Evolutionary conservation across 2,113 vertebrate species (phyloP).

Genomic region (Myrmecobius fasciatus): DNA sequence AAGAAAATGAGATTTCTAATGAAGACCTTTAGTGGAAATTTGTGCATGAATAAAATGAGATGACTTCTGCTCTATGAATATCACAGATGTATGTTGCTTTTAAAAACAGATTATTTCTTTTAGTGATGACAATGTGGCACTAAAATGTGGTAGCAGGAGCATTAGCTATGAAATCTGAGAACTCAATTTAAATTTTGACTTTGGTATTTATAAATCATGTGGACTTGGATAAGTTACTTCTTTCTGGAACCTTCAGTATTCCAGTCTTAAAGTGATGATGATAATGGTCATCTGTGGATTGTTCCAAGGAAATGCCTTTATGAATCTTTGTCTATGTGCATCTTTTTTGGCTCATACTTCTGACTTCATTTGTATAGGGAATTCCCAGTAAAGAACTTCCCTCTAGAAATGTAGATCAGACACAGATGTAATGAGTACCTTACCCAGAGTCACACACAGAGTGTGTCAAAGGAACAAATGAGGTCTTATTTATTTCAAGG

Average conservation of each 20-base stretch:
- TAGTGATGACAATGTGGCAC: not conserved
- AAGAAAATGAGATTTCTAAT: not conserved
- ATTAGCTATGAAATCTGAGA: not conserved
- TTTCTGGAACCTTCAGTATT: not conserved
- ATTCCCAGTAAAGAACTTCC: not conserved
- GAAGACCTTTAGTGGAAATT: not conserved
- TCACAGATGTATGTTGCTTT: not conserved
- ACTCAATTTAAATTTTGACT: not conserved
- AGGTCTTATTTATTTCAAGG: not conserved
- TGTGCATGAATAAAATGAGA: not conserved
- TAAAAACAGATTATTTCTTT: not conserved
- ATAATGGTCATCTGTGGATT: not conserved
- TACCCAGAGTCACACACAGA: not conserved
- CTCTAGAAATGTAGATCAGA: not conserved
- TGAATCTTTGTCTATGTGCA: not conserved
- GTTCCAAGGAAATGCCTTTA: not conserved
- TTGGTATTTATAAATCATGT: not conserved
- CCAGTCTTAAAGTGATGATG: not conserved
- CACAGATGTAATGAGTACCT: not conserved
- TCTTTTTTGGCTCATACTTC: not conserved
- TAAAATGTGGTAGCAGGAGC: not conserved
- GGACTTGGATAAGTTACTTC: constrained; percentile 28
- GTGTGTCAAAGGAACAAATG: not conserved
- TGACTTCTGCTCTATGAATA: not conserved
- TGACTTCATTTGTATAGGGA: not conserved